These are phyloP conservation scores for Lepeophtheirus salmonis DNA, from an alignment of 1,140 invertebrate genomes.

Conservation along the genomic window DNA sequence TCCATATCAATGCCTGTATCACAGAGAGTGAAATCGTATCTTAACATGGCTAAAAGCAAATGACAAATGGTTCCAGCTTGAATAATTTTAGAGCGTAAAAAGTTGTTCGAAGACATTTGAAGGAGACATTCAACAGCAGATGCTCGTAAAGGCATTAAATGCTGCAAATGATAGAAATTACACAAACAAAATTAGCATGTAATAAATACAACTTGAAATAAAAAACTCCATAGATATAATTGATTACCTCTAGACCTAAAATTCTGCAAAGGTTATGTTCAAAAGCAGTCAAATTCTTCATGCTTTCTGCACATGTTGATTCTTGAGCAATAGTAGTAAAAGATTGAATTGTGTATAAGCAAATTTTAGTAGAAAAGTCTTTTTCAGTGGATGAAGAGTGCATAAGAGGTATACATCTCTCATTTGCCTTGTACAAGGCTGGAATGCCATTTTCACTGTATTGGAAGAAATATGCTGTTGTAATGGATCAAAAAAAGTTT, in stretches of 20 bases:
- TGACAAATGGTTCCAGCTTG: constrained; percentile 83
- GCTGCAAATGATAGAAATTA: no score
- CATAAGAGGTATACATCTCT: constrained; percentile 72
- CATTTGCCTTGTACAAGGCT: constrained; percentile 46
- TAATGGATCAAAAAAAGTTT: no score
- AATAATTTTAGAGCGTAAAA: constrained; percentile 66
- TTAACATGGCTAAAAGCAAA: constrained; percentile 69
- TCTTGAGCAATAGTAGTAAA: constrained; percentile 71
- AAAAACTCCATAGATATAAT: no score
- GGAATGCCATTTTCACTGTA: constrained; percentile 15
- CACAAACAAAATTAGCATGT: no score
- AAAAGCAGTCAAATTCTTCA: background rate
- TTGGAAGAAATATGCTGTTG: no score
- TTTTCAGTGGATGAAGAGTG: constrained; percentile 43
- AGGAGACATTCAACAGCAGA: constrained; percentile 66
- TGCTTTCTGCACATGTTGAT: constrained; percentile 27
- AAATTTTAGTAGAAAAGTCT: constrained; percentile 78
- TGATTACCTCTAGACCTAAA: background rate
- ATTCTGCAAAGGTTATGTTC: background rate
- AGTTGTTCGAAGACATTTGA: constrained; percentile 55
- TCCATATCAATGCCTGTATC: constrained; percentile 78
- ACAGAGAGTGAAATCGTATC: constrained; percentile 91
- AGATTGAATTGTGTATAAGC: constrained; percentile 70
- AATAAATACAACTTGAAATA: no score
- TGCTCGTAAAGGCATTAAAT: constrained; percentile 44